Conservation (phyloP, 2,113 vertebrate genomes). For the Rafetus swinhoei region DNA sequence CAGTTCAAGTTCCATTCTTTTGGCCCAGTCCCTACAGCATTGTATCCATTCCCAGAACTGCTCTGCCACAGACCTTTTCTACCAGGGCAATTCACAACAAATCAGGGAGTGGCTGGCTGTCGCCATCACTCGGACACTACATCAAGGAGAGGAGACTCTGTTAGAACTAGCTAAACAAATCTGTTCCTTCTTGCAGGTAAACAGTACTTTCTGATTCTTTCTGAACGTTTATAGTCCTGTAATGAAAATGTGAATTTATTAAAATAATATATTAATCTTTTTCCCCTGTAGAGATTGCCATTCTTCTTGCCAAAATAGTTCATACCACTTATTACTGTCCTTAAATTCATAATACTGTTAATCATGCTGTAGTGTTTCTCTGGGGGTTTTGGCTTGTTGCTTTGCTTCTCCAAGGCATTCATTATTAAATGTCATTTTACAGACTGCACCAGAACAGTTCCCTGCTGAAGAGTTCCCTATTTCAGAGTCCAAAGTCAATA, state of each 20-base stretch:
- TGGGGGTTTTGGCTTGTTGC: not conserved
- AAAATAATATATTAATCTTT: not conserved
- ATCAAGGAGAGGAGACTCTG: slow-evolving; percentile 95
- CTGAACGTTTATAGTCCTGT: not conserved
- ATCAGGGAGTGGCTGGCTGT: slow-evolving; percentile 95
- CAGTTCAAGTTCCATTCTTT: slow-evolving; percentile 91
- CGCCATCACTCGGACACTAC: slow-evolving; percentile 93
- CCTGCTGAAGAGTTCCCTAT: slow-evolving; percentile 95
- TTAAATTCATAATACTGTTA: not conserved
- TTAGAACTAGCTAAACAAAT: slow-evolving; percentile 96
- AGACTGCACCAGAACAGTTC: slow-evolving; percentile 96
- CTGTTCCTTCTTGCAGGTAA: slow-evolving; percentile 95
- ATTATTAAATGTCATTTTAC: slow-evolving; percentile 43
- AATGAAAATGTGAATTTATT: not conserved
- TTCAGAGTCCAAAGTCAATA: slow-evolving; percentile 95
- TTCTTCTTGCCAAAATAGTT: not conserved
- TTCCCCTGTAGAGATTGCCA: not conserved
- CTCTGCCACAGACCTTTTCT: slow-evolving; percentile 95
- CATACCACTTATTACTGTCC: not conserved
- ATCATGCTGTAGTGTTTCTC: not conserved
- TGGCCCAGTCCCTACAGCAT: slow-evolving; percentile 94
- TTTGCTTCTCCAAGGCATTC: not conserved
- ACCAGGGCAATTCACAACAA: slow-evolving; percentile 91
- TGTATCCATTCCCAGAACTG: slow-evolving; percentile 92
- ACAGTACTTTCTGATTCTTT: not conserved